Evolutionary conservation across 2,113 vertebrate species (phyloP).

Genomic region (Silurus asotus): DNA sequence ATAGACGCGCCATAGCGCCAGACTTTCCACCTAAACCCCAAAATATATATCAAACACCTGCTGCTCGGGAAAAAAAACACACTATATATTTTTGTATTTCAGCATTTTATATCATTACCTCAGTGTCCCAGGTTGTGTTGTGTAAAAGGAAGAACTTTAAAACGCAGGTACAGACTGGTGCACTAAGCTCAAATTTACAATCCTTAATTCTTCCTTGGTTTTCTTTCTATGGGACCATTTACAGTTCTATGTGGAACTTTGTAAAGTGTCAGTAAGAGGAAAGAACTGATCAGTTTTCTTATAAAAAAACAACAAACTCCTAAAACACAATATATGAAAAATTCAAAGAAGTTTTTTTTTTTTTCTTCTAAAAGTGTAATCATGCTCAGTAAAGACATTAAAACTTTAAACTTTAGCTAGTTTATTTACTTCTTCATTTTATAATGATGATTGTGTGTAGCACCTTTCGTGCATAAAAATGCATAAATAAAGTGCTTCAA

Average conservation of each 20-base stretch:
- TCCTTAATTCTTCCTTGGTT: not conserved
- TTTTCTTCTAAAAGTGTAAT: not conserved
- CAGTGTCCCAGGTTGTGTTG: not conserved
- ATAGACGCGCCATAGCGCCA: conserved; percentile 57
- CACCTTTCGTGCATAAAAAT: no score
- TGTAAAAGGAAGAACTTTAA: not conserved
- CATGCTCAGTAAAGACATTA: not conserved
- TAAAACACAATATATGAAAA: not conserved
- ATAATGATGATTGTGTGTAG: no score
- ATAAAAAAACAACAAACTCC: not conserved
- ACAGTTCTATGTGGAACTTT: not conserved
- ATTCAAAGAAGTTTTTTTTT: not conserved
- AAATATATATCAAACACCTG: conserved; percentile 58
- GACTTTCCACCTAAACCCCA: conserved; percentile 55
- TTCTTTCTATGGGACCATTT: not conserved
- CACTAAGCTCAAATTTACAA: not conserved
- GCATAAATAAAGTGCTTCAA: no score
- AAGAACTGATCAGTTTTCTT: not conserved
- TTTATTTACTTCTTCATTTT: not conserved
- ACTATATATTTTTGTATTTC: not conserved
- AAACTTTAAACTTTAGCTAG: not conserved
- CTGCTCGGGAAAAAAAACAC: conserved; percentile 9
- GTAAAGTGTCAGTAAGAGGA: not conserved
- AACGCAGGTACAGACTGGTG: not conserved
- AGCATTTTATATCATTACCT: not conserved